A percentile compares a stretch with the other conserved stretches of the same genome.
Evolutionary conservation across 30 jellyfish, hydroid and myxozoan species (phyloP).

Genomic region (Hydractinia symbiolongicarpus): DNA sequence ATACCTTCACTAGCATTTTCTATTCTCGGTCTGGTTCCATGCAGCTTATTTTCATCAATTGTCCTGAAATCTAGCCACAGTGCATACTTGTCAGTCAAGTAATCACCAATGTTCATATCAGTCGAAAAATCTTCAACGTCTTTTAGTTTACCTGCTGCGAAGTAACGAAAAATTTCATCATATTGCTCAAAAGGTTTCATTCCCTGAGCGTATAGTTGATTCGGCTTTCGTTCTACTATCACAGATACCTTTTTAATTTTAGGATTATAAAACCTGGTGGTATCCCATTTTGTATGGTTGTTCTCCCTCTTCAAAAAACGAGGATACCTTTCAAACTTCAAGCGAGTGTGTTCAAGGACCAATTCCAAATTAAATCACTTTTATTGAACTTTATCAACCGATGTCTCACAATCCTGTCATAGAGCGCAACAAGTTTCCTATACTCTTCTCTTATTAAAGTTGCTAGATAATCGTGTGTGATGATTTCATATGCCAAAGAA

Average conservation of each 20-base stretch:
- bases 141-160: neutral
- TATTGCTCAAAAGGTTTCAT: neutral
- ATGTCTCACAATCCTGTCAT: neutral
- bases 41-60: neutral
- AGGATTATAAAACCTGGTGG: neutral
- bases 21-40: neutral
- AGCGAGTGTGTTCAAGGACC: neutral
- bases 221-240: neutral
- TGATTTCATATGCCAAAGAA: neutral
- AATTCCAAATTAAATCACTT: neutral
- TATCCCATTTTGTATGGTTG: neutral
- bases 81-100: too few relatives aligned
- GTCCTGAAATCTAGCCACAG: neutral
- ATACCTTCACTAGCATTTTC: conserved; percentile 1
- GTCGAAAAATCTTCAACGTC: neutral
- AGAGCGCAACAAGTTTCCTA: neutral
- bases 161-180: neutral
- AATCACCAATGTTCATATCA: too few relatives aligned
- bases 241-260: neutral
- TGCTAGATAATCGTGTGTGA: neutral
- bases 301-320: neutral
- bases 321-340: neutral
- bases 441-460: neutral
- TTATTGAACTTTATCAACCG: neutral
- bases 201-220: neutral